These are phyloP conservation scores for Teleogryllus occipitalis DNA, from an alignment of 1,140 invertebrate genomes.

Conservation along the genomic window DNA sequence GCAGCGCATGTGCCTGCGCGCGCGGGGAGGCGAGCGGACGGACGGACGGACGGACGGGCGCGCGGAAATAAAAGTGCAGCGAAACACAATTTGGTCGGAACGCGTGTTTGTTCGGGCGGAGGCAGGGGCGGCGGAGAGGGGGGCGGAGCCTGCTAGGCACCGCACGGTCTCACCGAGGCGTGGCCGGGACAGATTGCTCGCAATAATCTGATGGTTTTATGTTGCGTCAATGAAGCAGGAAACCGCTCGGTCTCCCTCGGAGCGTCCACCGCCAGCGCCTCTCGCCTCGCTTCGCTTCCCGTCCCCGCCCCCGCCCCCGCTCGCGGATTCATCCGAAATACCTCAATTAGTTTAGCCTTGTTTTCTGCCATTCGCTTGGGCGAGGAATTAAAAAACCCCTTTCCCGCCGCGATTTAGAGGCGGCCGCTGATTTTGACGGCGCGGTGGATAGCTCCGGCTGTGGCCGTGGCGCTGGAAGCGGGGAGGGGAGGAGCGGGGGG, in stretches of 20 bases:
- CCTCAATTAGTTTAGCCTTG: conserved; percentile 4
- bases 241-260: neutral
- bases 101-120: neutral
- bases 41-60: too few relatives aligned
- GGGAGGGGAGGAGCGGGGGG: too few relatives aligned
- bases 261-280: too few relatives aligned
- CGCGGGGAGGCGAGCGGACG: too few relatives aligned
- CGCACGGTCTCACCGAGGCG: neutral
- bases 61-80: neutral
- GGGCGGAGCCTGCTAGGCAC: neutral
- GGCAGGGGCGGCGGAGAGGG: too few relatives aligned
- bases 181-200: neutral
- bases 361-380: neutral
- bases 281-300: neutral
- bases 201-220: conserved; percentile 5
- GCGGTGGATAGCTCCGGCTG: neutral
- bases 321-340: conserved; percentile 3
- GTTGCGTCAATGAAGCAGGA: conserved; percentile 3
- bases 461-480: too few relatives aligned
- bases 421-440: neutral
- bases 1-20: too few relatives aligned
- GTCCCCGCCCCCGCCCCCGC: too few relatives aligned
- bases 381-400: neutral
- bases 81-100: neutral
- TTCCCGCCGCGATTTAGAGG: neutral